Evolutionary conservation across 2,888 invertebrate genomes (phyloP).

Genomic region (Girardia tigrina): DNA sequence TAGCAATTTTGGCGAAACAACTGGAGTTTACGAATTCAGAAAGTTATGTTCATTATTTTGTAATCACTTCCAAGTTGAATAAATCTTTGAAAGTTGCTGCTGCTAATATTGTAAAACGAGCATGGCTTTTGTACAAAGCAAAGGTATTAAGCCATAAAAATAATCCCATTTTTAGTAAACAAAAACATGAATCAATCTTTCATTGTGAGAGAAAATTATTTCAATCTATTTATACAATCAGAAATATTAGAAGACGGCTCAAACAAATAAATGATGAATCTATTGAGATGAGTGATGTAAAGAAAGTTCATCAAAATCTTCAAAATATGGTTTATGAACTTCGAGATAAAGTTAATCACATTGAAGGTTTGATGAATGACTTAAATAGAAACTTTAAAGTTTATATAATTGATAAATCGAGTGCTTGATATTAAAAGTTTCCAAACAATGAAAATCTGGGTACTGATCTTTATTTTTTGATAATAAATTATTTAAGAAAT

Average conservation of each 20-base stretch:
- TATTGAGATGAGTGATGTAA: not conserved
- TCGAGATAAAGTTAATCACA: not conserved
- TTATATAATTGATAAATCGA: no score
- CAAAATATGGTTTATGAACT: not conserved
- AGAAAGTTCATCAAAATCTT: not conserved
- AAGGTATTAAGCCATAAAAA: not conserved
- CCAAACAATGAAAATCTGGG: no score
- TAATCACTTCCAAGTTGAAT: not conserved
- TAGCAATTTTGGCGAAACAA: not conserved
- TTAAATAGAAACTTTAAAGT: not conserved
- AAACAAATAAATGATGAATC: slow-evolving; percentile 5
- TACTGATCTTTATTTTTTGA: no score
- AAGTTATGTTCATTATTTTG: slow-evolving; percentile 3
- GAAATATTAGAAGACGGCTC: not conserved
- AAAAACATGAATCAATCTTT: not conserved
- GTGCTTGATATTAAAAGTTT: no score
- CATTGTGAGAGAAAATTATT: slow-evolving; percentile 3
- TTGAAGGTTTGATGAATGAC: not conserved
- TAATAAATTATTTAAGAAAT: no score
- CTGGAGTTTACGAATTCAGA: not conserved
- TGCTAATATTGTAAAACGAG: not conserved
- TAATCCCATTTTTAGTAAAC: not conserved
- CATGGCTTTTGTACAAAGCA: not conserved
- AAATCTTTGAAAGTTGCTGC: not conserved
- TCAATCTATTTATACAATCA: not conserved